Percentiles rank a stretch among this genome's conserved stretches.
These are phyloP conservation scores for Butorides virescens DNA, from an alignment of 2,113 vertebrate species.

Conservation along the genomic window DNA sequence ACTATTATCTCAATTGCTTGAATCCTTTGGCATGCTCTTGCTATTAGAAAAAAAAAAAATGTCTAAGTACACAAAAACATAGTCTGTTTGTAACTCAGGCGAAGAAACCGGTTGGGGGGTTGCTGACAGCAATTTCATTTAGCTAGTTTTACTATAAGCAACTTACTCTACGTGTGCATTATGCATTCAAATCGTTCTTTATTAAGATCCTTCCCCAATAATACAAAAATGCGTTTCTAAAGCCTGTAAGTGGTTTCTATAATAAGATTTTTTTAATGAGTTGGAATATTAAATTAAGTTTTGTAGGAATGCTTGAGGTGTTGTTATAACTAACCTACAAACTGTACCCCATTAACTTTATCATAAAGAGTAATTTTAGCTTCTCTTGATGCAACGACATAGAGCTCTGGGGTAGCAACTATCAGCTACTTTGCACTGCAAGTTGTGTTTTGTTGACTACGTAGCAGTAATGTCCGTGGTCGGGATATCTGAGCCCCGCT, in stretches of 20 bases:
- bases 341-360: slow-evolving; percentile 20
- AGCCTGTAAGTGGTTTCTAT: slow-evolving; percentile 28
- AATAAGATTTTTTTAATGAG: slow-evolving; percentile 55
- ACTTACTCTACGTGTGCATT: neutral
- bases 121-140: slow-evolving; percentile 41
- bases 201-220: slow-evolving; percentile 30
- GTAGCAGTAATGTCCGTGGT: neutral
- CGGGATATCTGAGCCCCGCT: neutral
- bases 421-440: neutral
- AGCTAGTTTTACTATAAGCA: slow-evolving; percentile 9
- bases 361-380: neutral
- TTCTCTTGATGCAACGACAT: neutral
- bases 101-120: neutral
- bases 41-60: neutral
- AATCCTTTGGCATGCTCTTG: neutral
- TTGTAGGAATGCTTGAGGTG: slow-evolving; percentile 33
- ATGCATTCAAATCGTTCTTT: slow-evolving; percentile 38
- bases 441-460: neutral
- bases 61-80: neutral
- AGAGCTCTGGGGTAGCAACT: neutral
- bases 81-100: neutral
- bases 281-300: slow-evolving; percentile 52
- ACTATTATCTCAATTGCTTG: neutral
- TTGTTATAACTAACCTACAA: slow-evolving; percentile 14
- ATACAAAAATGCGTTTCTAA: slow-evolving; percentile 28